Percentiles rank a stretch among this genome's conserved stretches.
These are phyloP conservation scores for Sinella curviseta DNA, from an alignment of 1,140 invertebrate genomes.

Conservation along the genomic window DNA sequence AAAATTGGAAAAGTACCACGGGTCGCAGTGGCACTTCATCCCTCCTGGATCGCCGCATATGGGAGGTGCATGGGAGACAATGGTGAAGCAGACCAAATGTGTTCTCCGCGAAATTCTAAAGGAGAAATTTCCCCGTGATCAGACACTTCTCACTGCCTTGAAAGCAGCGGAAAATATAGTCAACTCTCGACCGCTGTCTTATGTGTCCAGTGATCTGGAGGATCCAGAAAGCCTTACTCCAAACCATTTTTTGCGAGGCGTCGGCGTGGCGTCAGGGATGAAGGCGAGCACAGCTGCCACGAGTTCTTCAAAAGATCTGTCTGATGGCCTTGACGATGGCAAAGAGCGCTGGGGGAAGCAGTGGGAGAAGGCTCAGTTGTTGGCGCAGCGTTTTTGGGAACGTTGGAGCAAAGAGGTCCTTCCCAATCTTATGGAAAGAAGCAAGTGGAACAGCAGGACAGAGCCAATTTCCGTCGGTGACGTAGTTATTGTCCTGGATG, in stretches of 20 bases:
- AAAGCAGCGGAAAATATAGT: constrained; percentile 1
- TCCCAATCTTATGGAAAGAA: constrained; percentile 1
- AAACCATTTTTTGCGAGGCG: constrained; percentile 10
- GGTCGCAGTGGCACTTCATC: background rate
- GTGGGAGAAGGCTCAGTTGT: constrained; percentile 20
- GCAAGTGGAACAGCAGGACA: constrained; percentile 24
- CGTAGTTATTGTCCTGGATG: background rate
- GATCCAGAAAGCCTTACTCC: constrained; percentile 38
- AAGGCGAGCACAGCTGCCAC: no score
- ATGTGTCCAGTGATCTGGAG: background rate
- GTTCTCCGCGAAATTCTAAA: background rate
- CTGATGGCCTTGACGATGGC: background rate
- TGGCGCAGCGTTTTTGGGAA: constrained; percentile 21
- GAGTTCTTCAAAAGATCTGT: no score
- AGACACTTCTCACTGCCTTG: background rate
- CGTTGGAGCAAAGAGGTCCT: background rate
- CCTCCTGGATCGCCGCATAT: background rate
- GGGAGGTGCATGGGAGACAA: background rate
- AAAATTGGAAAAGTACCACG: background rate
- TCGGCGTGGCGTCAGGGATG: background rate
- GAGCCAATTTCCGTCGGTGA: constrained; percentile 24
- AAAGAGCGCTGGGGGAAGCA: background rate
- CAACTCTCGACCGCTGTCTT: background rate
- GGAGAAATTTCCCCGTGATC: constrained; percentile 12
- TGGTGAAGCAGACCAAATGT: background rate